A percentile compares a stretch with the other conserved stretches of the same genome.
Conservation (phyloP, 2,113 vertebrate genomes). For the Fulica atra region DNA sequence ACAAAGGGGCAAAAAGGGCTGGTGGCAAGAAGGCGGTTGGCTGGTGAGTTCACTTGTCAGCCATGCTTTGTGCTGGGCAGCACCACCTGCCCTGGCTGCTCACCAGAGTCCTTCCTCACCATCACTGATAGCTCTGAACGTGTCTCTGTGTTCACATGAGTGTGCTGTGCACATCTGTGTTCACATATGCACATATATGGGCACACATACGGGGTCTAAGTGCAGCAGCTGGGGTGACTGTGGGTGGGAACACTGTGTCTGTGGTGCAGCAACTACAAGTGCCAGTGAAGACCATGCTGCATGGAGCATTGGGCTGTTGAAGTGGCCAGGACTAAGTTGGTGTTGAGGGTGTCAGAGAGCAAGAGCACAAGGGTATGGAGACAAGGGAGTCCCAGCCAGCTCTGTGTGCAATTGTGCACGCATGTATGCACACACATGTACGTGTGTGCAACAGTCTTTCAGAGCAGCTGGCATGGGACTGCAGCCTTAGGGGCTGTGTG, state of each 20-base stretch:
- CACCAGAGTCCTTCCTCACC: background rate
- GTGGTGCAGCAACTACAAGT: background rate
- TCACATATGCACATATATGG: background rate
- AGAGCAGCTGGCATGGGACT: accelerated
- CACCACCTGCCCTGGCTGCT: accelerated
- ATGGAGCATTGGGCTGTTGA: background rate
- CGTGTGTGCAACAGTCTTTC: too few species aligned
- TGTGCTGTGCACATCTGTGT: too few species aligned
- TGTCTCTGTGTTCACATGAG: background rate
- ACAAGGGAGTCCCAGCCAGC: background rate
- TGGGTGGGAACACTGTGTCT: too few species aligned
- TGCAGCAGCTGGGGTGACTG: background rate
- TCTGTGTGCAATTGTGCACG: background rate
- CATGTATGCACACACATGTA: accelerated
- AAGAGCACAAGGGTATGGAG: accelerated
- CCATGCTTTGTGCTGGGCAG: accelerated
- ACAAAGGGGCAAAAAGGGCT: background rate
- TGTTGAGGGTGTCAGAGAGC: accelerated
- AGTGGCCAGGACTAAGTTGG: background rate
- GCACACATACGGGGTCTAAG: too few species aligned
- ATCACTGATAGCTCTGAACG: too few species aligned
- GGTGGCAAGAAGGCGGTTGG: background rate
- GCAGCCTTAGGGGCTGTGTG: background rate
- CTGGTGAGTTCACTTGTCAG: accelerated
- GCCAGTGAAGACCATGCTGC: accelerated